These are phyloP conservation scores for Digitonthophagus gazella DNA, from an alignment of 2,888 invertebrate genomes.

Conservation along the genomic window DNA sequence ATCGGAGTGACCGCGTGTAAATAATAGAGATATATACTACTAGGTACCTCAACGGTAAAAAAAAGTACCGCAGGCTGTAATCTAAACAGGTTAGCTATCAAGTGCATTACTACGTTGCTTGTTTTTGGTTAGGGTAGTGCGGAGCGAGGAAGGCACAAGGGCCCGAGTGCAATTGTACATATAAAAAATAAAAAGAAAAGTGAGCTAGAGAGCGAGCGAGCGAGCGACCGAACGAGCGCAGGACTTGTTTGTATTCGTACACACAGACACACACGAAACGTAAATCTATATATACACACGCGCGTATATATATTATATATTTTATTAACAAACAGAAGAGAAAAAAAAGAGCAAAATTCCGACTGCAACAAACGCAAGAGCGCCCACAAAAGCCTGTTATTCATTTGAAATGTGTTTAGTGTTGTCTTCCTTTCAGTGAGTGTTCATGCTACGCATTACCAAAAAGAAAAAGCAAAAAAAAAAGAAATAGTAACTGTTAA, in stretches of 20 bases:
- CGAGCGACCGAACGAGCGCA: constrained; percentile 44
- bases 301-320: constrained; percentile 51
- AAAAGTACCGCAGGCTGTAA: constrained; percentile 52
- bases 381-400: constrained; percentile 31
- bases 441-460: constrained; percentile 54
- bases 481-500: constrained; percentile 52
- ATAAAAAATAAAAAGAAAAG: constrained; percentile 24
- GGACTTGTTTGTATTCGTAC: constrained; percentile 63
- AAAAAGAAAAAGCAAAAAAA: constrained; percentile 50
- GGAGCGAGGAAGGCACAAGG: constrained; percentile 43
- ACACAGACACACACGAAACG: constrained; percentile 17
- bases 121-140: constrained; percentile 46
- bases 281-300: constrained; percentile 40
- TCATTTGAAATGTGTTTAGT: constrained; percentile 47
- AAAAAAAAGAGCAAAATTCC: constrained; percentile 15
- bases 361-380: constrained; percentile 20
- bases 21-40: constrained; percentile 54
- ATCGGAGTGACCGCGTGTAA: constrained; percentile 68
- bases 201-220: not conserved
- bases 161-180: constrained; percentile 53
- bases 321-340: constrained; percentile 41
- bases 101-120: constrained; percentile 54
- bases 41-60: constrained; percentile 52
- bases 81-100: constrained; percentile 54
- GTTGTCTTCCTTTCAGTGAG: constrained; percentile 52